Conservation (phyloP, 1,140 invertebrate species). For the Drosophila virilis region DNA sequence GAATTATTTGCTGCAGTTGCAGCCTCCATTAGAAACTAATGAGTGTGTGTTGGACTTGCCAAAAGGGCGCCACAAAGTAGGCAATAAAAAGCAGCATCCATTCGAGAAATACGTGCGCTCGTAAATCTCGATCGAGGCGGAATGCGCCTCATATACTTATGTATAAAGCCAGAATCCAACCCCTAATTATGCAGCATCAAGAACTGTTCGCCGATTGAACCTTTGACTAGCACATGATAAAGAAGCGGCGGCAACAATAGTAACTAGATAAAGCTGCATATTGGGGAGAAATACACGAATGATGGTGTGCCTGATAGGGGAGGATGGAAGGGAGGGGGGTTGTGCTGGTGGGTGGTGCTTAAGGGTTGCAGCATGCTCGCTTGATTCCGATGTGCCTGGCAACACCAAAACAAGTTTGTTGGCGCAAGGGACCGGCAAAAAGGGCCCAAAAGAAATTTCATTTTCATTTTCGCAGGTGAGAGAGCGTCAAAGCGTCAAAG, state of each 20-base stretch:
- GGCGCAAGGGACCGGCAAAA: conserved; percentile 40
- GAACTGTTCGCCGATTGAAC: conserved; percentile 48
- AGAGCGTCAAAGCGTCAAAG: conserved; percentile 1
- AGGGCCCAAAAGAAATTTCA: conserved; percentile 70
- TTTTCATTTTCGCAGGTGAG: conserved; percentile 78
- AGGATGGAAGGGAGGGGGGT: background rate
- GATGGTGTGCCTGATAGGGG: background rate
- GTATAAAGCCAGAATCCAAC: conserved; percentile 33
- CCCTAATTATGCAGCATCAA: conserved; percentile 58
- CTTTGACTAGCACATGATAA: conserved; percentile 52
- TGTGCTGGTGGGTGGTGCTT: conserved; percentile 38
- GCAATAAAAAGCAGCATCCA: conserved; percentile 47
- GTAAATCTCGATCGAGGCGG: conserved; percentile 31
- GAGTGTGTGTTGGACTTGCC: conserved; percentile 16
- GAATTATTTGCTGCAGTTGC: conserved; percentile 7
- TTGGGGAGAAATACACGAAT: conserved; percentile 14
- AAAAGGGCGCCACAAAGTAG: conserved; percentile 40
- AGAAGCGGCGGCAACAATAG: conserved; percentile 28
- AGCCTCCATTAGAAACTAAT: conserved; percentile 27
- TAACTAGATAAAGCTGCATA: conserved; percentile 42
- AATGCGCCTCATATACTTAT: conserved; percentile 29
- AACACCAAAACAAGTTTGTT: conserved; percentile 41
- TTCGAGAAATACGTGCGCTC: conserved; percentile 30
- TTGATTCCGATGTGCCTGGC: conserved; percentile 57
- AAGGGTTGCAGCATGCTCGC: conserved; percentile 62